Evolutionary conservation across 2,113 vertebrate genomes (phyloP).

Genomic region (Oxyura jamaicensis): DNA sequence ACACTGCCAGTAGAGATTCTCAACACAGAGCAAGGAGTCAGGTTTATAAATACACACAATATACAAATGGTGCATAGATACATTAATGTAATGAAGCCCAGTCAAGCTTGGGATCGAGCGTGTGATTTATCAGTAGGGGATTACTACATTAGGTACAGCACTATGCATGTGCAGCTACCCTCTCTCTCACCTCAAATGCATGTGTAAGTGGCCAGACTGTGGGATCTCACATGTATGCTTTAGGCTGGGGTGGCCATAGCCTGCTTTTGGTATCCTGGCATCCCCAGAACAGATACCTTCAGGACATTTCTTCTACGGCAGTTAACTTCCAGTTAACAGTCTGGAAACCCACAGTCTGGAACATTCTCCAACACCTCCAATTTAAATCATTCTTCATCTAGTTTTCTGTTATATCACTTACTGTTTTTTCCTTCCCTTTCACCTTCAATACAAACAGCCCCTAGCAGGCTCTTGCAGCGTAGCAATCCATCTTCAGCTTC

Average conservation of each 20-base stretch:
- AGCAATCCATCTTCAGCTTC: neutral
- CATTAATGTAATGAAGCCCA: neutral
- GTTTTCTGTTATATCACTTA: neutral
- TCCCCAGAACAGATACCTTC: neutral
- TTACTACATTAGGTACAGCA: neutral
- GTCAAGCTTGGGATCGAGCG: neutral
- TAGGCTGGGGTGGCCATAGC: neutral
- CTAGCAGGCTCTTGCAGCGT: neutral
- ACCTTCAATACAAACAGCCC: neutral
- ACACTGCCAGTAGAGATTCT: neutral
- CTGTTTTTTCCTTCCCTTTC: neutral
- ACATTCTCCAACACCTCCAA: too few relatives aligned
- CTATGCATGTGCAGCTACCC: neutral
- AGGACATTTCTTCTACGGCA: neutral
- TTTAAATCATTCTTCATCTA: neutral
- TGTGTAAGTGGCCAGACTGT: neutral
- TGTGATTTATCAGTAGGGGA: neutral
- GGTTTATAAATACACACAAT: neutral
- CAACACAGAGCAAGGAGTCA: neutral
- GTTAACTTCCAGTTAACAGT: neutral
- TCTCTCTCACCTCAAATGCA: neutral
- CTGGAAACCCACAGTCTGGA: neutral
- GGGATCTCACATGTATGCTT: too few relatives aligned
- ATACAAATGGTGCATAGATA: neutral
- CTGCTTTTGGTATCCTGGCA: neutral